phyloP scores from a whole-genome alignment of 2,113 vertebrate genomes.

The Dinomys branickii region DNA sequence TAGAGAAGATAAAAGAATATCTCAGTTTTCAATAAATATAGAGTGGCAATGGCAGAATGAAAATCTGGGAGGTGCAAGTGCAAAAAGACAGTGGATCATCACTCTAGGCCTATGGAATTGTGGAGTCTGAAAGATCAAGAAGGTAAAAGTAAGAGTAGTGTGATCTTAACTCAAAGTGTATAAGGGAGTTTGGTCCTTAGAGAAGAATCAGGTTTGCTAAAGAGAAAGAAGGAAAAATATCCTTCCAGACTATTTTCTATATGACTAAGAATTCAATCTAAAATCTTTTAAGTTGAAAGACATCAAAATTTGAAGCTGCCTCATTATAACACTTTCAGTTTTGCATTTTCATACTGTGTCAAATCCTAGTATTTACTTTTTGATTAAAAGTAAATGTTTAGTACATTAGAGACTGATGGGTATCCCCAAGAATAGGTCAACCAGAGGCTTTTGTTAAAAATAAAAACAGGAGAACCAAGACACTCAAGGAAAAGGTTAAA shows the following conservation, averaged over 20 bases:
- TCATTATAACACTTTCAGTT: not conserved
- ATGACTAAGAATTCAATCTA: not conserved
- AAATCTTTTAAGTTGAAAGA: constrained; percentile 14
- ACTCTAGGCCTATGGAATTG: not conserved
- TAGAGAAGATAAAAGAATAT: not conserved
- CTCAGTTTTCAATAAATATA: not conserved
- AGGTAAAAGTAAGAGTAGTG: not conserved
- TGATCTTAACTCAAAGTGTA: not conserved
- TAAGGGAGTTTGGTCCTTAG: not conserved
- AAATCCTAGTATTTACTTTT: constrained; percentile 29
- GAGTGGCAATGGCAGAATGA: not conserved
- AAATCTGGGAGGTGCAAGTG: no score
- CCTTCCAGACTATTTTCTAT: not conserved
- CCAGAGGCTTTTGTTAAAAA: not conserved
- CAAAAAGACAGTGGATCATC: not conserved
- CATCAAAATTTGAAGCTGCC: not conserved
- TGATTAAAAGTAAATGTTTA: constrained; percentile 14
- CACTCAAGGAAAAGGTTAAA: not conserved
- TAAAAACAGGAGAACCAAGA: not conserved
- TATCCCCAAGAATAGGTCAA: constrained; percentile 2
- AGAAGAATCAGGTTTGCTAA: not conserved
- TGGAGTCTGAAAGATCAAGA: not conserved
- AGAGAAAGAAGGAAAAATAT: not conserved
- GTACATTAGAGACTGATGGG: not conserved
- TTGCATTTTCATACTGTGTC: not conserved